phyloP scores from a whole-genome alignment of 2,797 vertebrate genomes.

The Picus viridis region DNA sequence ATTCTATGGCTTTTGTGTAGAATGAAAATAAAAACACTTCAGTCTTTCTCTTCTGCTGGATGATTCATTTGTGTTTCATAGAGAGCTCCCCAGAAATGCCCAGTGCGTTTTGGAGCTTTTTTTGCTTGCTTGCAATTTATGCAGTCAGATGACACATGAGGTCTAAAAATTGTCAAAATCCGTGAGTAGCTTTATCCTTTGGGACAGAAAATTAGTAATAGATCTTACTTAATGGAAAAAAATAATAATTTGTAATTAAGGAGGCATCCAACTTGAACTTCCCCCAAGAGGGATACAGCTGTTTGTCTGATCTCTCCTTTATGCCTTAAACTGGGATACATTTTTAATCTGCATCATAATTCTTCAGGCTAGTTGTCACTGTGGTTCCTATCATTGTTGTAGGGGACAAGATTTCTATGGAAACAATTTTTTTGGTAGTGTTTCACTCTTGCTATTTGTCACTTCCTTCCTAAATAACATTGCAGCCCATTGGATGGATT shows the following conservation, averaged over 20 bases:
- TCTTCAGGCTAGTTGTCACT: background rate
- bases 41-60: background rate
- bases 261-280: background rate
- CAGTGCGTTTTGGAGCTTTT: background rate
- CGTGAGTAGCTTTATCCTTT: background rate
- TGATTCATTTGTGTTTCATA: background rate
- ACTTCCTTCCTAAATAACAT: background rate
- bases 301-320: background rate
- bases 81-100: background rate
- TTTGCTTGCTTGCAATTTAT: background rate
- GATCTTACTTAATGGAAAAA: background rate
- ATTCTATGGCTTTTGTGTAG: background rate
- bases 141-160: background rate
- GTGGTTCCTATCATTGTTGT: background rate
- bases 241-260: background rate
- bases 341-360: background rate
- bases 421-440: background rate
- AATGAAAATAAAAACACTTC: background rate
- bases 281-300: background rate
- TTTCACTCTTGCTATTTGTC: background rate
- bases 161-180: background rate
- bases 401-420: background rate
- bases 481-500: background rate
- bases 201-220: background rate
- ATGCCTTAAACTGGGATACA: background rate